Percentiles rank a stretch among this genome's conserved stretches.
phyloP scores from a whole-genome alignment of 2,888 invertebrate species.

The Temnothorax rugatulus region DNA sequence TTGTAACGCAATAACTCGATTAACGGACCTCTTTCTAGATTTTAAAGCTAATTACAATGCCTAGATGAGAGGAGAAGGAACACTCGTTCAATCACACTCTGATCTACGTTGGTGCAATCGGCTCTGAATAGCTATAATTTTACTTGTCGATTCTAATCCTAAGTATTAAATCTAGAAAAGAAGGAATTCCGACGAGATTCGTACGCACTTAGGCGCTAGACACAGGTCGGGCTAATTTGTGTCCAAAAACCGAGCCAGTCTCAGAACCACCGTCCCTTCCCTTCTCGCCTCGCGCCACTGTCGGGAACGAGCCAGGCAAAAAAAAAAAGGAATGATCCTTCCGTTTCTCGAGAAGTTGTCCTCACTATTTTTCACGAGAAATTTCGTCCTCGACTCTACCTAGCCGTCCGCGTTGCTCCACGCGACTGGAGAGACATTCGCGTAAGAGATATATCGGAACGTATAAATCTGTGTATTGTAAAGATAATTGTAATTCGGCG shows the following conservation, averaged over 20 bases:
- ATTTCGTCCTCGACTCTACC: constrained; percentile 72
- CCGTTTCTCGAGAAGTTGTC: constrained; percentile 64
- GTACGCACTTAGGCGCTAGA: constrained; percentile 63
- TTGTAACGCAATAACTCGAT: neutral
- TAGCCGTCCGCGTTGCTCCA: constrained; percentile 79
- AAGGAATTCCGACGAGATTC: constrained; percentile 4
- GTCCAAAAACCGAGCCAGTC: constrained; percentile 85
- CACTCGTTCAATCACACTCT: neutral
- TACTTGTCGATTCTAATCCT: neutral
- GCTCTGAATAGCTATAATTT: constrained; percentile 6
- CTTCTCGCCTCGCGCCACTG: constrained; percentile 73
- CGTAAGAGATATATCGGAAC: neutral
- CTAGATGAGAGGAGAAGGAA: neutral
- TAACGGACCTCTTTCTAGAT: constrained; percentile 3
- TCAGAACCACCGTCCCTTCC: constrained; percentile 84
- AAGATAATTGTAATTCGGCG: constrained; percentile 27
- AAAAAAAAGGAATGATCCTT: constrained; percentile 60
- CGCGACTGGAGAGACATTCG: constrained; percentile 62
- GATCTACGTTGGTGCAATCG: constrained; percentile 1
- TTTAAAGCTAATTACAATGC: constrained; percentile 4
- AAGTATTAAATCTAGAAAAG: constrained; percentile 8
- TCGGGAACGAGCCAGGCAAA: constrained; percentile 65
- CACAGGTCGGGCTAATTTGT: constrained; percentile 80
- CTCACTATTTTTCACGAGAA: constrained; percentile 63
- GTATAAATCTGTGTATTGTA: constrained; percentile 9